Percentiles rank a stretch among this genome's conserved stretches.
phyloP scores from a whole-genome alignment of 2,113 vertebrate genomes.

The Ifrita kowaldi region DNA sequence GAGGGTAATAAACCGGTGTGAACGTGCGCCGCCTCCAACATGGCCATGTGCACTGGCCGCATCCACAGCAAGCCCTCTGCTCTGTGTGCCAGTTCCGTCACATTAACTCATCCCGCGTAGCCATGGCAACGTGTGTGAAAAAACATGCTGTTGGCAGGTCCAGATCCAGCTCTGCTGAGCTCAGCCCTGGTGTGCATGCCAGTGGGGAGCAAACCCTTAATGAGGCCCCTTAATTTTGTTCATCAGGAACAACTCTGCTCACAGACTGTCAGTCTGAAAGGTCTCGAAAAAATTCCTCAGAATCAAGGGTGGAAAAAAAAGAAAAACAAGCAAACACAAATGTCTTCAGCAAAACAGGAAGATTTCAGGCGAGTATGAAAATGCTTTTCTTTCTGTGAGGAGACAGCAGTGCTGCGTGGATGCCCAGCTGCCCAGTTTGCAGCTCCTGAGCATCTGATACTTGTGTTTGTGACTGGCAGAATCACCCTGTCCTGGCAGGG shows the following conservation, averaged over 20 bases:
- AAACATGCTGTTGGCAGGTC: background rate
- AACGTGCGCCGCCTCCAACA: background rate
- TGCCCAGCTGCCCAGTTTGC: too few species aligned
- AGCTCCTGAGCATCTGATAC: rapidly evolving
- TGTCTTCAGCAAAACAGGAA: background rate
- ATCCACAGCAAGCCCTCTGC: background rate
- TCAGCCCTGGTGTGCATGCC: background rate
- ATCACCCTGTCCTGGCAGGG: background rate
- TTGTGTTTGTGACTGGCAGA: rapidly evolving
- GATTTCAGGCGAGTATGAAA: background rate
- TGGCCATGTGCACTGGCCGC: background rate
- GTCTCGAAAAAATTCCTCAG: background rate
- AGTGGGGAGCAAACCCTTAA: background rate
- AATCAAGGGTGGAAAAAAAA: background rate
- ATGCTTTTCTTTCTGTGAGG: background rate
- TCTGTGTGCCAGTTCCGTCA: slow-evolving; percentile 47
- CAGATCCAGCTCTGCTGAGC: background rate
- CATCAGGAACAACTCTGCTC: background rate
- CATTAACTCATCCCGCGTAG: slow-evolving; percentile 56
- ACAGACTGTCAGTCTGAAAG: background rate
- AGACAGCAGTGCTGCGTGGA: background rate
- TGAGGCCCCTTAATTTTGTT: background rate
- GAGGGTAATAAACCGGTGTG: slow-evolving; percentile 15
- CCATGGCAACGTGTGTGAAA: slow-evolving; percentile 64
- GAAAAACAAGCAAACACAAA: background rate